Evolutionary conservation across 2,888 invertebrate genomes (phyloP), one percentile per base, ranked within the genome.

Genomic region (Galerucella nymphaeae): DNA sequence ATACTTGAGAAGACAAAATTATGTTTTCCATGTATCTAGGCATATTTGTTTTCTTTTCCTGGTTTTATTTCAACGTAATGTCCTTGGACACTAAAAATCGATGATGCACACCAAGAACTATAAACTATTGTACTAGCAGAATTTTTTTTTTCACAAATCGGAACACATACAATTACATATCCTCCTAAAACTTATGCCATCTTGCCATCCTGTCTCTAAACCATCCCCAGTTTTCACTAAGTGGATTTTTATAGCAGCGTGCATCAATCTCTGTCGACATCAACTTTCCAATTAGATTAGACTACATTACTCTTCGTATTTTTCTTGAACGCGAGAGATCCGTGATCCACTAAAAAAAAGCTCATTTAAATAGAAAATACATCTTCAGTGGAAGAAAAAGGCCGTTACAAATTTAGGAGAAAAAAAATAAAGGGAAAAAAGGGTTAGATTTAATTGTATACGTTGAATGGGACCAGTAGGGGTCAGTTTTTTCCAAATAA

Each of bases 281-380:
- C 75, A 77, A 71, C 71, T 73, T 71, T 74, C 75, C 77, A 77
- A 77, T 77, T 77, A 75, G 77, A 77, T 77, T 77, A 74, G 77
- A 75, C 75, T 75, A 75, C 77, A 77, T 77, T 75, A 77, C 75
- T 77, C 77, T 77, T 77, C 77, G 77, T 77, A 75, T 77, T 75
- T 74, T 74, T 73, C 77, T 71, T 73, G 75, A 66, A 71, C 73
- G 66, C 55, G 70, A 71, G 74, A 70, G 73, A 73, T 70, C 63
- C 67, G 69, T 55, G 69, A 70, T 70, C 53, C 57, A 45, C 65
- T 11, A 62, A 70, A 72, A 75, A 73, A 77, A 75, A 73, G 61
- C 75, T 75, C 75, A 77, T 77, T 77, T 77, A 65, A 77, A 77
- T 77, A 73, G 66, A 66, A 67, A 72, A 75, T 75, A 68, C 74